A percentile compares a stretch with the other conserved stretches of the same genome.
Evolutionary conservation across 2,113 vertebrate species (phyloP).

Genomic region (Neodon shergylaensis): DNA sequence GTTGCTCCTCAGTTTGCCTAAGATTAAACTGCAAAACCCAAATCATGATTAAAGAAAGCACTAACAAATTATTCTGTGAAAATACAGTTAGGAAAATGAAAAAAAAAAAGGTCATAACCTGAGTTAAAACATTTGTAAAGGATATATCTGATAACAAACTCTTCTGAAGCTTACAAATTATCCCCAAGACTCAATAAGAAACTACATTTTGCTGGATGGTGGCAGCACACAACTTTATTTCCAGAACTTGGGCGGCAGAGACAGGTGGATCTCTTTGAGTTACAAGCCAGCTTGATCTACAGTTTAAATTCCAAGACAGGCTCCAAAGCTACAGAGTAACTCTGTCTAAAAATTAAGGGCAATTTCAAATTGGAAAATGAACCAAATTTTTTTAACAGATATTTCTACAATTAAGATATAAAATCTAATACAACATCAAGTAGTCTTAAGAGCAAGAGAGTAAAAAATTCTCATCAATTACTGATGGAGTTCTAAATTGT

Average conservation of each 20-base stretch:
- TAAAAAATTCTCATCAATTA: not conserved
- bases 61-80: not conserved
- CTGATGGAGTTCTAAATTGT: not conserved
- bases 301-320: too few relatives aligned
- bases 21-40: not conserved
- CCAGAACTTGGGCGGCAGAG: too few relatives aligned
- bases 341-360: too few relatives aligned
- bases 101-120: not conserved
- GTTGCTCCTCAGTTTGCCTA: not conserved
- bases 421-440: not conserved
- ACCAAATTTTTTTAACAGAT: not conserved
- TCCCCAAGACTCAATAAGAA: not conserved
- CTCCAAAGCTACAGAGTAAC: too few relatives aligned
- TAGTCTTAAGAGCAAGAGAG: not conserved
- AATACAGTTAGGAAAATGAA: not conserved
- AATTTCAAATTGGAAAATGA: not conserved
- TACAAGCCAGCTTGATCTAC: too few relatives aligned
- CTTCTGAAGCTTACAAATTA: not conserved
- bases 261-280: too few relatives aligned
- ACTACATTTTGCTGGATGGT: too few relatives aligned
- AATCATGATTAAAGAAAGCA: not conserved
- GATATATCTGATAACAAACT: too few relatives aligned
- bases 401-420: not conserved
- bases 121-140: not conserved
- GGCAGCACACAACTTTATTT: too few relatives aligned